Conservation (phyloP, 1,140 invertebrate genomes). For the Heliconius himera region DNA sequence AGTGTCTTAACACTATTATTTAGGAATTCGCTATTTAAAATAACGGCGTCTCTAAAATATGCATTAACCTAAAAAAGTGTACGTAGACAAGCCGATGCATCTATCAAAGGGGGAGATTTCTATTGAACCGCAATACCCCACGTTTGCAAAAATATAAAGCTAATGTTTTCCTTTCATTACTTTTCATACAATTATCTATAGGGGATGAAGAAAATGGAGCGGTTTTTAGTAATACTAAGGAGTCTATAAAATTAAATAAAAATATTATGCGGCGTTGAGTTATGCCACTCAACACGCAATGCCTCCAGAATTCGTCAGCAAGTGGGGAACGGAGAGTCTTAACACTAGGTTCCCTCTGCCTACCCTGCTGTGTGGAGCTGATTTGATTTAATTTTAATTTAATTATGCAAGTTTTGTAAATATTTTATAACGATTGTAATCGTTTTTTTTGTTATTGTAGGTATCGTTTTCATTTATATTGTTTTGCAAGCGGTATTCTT, state of each 20-base stretch:
- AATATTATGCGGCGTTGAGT: neutral
- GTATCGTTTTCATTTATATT: slow-evolving; percentile 7
- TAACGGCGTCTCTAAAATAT: neutral
- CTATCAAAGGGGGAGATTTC: neutral
- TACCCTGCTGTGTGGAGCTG: no score
- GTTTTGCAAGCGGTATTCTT: neutral
- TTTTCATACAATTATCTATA: neutral
- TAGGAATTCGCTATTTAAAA: neutral
- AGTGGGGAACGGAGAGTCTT: no score
- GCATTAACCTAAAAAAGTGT: neutral
- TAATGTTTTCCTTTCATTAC: neutral
- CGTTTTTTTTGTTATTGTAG: neutral
- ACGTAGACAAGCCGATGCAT: neutral
- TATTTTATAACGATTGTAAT: neutral
- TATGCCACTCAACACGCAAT: no score
- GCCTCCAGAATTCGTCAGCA: no score
- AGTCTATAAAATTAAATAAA: neutral
- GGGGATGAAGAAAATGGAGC: neutral
- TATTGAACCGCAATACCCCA: neutral
- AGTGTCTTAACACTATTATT: no score
- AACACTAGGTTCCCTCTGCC: no score
- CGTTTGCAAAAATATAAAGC: neutral
- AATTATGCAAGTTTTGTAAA: neutral
- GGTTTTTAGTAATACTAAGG: neutral
- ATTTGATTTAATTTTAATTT: no score